phyloP scores from a whole-genome alignment of 2,113 vertebrate genomes.

The Carettochelys insculpta region DNA sequence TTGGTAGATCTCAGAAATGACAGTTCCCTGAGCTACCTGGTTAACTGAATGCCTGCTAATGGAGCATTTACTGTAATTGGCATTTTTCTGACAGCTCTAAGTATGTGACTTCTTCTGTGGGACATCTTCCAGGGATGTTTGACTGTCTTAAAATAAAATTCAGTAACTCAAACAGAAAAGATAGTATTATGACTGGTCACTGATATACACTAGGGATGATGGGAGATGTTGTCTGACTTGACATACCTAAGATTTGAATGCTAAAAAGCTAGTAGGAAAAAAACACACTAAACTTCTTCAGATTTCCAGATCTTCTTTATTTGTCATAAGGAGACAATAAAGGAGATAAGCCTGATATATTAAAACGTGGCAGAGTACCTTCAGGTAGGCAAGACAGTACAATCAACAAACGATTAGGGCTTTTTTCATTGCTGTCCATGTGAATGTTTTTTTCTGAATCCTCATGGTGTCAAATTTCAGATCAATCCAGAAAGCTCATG shows the following conservation, averaged over 20 bases:
- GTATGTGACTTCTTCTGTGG: not conserved
- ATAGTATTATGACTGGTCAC: not conserved
- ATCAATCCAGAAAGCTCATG: fast-evolving
- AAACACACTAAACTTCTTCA: too few species aligned
- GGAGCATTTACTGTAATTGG: not conserved
- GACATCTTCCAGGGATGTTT: not conserved
- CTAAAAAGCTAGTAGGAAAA: too few species aligned
- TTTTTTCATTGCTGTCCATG: fast-evolving
- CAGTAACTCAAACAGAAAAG: not conserved
- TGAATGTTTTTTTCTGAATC: not conserved
- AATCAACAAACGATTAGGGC: not conserved
- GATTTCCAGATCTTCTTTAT: too few species aligned
- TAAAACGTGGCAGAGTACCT: not conserved
- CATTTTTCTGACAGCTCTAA: not conserved
- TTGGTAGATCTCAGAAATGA: too few species aligned
- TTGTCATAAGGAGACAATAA: too few species aligned
- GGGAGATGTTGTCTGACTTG: too few species aligned
- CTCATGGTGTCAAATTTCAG: not conserved
- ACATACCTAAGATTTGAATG: too few species aligned
- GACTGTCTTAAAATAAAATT: not conserved
- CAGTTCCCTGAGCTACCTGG: too few species aligned
- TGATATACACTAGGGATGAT: not conserved
- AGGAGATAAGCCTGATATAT: too few species aligned
- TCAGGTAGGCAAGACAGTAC: not conserved
- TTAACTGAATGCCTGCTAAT: too few species aligned